These are phyloP conservation scores for Sebastes taczanowskii DNA, from an alignment of 2,797 vertebrate genomes.

Conservation along the genomic window DNA sequence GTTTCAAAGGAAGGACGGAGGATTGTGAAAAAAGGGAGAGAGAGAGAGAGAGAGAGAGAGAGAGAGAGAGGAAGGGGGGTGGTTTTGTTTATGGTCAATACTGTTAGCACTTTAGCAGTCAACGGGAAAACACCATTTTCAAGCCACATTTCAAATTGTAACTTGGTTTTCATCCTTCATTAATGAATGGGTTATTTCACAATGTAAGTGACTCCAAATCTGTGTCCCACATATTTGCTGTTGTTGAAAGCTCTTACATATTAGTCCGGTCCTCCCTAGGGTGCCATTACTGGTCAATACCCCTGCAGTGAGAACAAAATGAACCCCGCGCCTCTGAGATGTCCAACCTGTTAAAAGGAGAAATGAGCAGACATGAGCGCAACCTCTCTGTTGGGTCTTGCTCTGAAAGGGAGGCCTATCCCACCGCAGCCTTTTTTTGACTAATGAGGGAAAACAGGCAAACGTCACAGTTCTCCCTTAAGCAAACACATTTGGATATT, in stretches of 20 bases:
- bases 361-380: constrained; percentile 74
- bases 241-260: constrained; percentile 73
- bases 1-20: constrained; percentile 58
- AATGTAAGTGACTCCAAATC: constrained; percentile 48
- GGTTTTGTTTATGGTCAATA: constrained; percentile 63
- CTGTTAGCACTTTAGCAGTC: constrained; percentile 52
- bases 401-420: constrained; percentile 59
- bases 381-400: constrained; percentile 55
- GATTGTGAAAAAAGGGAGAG: constrained; percentile 21
- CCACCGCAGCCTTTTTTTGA: constrained; percentile 58
- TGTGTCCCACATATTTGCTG: constrained; percentile 60
- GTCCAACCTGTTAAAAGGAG: constrained; percentile 80
- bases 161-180: constrained; percentile 32
- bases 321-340: constrained; percentile 74
- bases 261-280: constrained; percentile 68
- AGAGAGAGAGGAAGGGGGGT: neutral
- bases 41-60: neutral
- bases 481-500: constrained; percentile 77
- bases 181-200: constrained; percentile 56
- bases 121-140: constrained; percentile 21
- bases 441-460: constrained; percentile 78
- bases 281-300: constrained; percentile 78
- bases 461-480: constrained; percentile 65
- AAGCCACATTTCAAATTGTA: constrained; percentile 24
- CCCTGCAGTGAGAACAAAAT: constrained; percentile 82